Conservation (phyloP, 2,113 vertebrate species). For the Porphyrio hochstetteri region DNA sequence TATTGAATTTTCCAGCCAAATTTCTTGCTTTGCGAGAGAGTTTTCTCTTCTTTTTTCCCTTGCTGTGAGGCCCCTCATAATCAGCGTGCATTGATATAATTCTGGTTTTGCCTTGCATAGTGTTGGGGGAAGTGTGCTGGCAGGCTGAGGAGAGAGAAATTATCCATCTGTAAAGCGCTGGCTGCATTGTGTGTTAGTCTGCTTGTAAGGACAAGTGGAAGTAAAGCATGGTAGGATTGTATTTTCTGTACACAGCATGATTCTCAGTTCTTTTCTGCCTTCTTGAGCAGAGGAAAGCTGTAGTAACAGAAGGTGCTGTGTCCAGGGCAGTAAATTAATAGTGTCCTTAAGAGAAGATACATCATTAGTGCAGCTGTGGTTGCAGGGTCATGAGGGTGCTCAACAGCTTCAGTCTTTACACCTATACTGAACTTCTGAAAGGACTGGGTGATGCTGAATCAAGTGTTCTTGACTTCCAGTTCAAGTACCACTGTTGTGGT, state of each 20-base stretch:
- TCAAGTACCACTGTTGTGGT: not conserved
- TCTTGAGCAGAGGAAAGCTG: not conserved
- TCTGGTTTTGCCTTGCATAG: not conserved
- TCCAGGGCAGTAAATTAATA: not conserved
- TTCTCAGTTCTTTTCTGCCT: not conserved
- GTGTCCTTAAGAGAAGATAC: not conserved
- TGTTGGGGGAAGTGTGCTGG: not conserved
- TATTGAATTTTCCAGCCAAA: not conserved
- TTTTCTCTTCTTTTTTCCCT: not conserved
- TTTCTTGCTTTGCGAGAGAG: not conserved
- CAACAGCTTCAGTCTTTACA: not conserved
- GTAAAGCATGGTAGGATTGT: not conserved
- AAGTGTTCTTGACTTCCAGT: not conserved
- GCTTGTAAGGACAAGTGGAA: not conserved
- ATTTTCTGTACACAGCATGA: not conserved
- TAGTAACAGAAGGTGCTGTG: not conserved
- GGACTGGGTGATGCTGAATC: not conserved
- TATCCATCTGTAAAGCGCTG: not conserved
- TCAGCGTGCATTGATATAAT: not conserved
- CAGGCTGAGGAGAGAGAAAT: not conserved
- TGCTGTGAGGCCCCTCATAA: not conserved
- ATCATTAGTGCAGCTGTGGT: accelerated
- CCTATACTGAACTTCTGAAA: not conserved
- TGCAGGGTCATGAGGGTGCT: not conserved
- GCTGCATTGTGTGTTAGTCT: not conserved